These are phyloP conservation scores for Dioctria rufipes DNA, from an alignment of 2,888 invertebrate genomes.

Conservation along the genomic window DNA sequence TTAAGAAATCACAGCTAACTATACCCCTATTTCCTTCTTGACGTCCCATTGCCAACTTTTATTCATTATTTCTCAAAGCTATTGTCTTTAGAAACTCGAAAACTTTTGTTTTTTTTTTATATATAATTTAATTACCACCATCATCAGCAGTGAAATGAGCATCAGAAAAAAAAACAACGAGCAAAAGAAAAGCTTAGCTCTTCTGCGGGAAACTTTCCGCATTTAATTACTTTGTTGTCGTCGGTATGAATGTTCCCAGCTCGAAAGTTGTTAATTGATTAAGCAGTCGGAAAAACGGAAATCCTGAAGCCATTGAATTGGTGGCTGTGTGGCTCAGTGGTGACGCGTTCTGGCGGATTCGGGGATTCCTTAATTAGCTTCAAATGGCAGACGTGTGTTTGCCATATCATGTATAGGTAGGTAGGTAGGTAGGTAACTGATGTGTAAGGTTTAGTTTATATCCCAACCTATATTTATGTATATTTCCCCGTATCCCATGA, in stretches of 20 bases:
- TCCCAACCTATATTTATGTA: background rate
- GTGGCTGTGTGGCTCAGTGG: constrained; percentile 30
- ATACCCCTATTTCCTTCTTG: background rate
- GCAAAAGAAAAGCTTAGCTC: too few species aligned
- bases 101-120: constrained; percentile 39
- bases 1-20: too few species aligned
- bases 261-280: constrained; percentile 56
- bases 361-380: constrained; percentile 54
- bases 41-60: constrained; percentile 21
- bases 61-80: constrained; percentile 36
- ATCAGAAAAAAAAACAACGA: constrained; percentile 11
- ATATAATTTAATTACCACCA: constrained; percentile 58
- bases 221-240: constrained; percentile 57
- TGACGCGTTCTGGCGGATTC: constrained; percentile 26
- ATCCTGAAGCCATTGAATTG: constrained; percentile 50
- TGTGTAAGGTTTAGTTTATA: constrained; percentile 34
- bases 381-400: constrained; percentile 25
- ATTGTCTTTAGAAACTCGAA: constrained; percentile 22
- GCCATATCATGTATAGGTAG: background rate
- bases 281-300: constrained; percentile 57
- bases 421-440: constrained; percentile 1
- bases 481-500: background rate
- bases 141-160: constrained; percentile 53
- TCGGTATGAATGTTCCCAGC: constrained; percentile 47
- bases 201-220: constrained; percentile 54